Conservation (phyloP, 1,140 invertebrate genomes). For the Drosophila sturtevanti region DNA sequence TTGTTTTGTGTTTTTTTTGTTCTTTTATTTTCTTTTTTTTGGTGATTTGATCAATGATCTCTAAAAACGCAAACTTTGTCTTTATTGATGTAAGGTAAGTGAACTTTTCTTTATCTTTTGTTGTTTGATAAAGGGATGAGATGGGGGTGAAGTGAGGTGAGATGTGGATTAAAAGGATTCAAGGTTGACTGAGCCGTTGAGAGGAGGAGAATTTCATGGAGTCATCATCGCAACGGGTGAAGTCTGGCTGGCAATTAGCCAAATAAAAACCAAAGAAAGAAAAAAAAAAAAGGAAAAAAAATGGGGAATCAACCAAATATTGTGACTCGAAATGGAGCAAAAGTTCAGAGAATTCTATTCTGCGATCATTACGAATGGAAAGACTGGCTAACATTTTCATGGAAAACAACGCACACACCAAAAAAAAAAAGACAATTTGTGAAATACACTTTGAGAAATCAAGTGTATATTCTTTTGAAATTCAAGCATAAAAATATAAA, state of each 20-base stretch:
- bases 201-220: constrained; percentile 27
- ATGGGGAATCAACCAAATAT: constrained; percentile 22
- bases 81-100: constrained; percentile 39
- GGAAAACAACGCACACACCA: constrained; percentile 18
- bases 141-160: not conserved
- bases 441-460: constrained; percentile 8
- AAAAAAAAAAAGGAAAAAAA: constrained; percentile 1
- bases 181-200: constrained; percentile 52
- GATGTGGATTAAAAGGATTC: constrained; percentile 29
- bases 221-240: constrained; percentile 26
- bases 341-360: constrained; percentile 64
- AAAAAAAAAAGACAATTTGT: not conserved
- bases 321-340: constrained; percentile 70
- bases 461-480: not conserved
- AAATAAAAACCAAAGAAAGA: constrained; percentile 23
- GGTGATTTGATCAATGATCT: constrained; percentile 48
- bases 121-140: not conserved
- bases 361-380: constrained; percentile 31
- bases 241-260: constrained; percentile 55
- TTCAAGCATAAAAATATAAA: too few species aligned
- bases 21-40: too few species aligned
- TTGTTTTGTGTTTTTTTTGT: too few species aligned
- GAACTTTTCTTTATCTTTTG: constrained; percentile 41
- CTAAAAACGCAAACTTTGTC: constrained; percentile 21
- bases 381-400: constrained; percentile 25